Conservation (phyloP, 1,140 invertebrate genomes). For the Orchesella cincta region DNA sequence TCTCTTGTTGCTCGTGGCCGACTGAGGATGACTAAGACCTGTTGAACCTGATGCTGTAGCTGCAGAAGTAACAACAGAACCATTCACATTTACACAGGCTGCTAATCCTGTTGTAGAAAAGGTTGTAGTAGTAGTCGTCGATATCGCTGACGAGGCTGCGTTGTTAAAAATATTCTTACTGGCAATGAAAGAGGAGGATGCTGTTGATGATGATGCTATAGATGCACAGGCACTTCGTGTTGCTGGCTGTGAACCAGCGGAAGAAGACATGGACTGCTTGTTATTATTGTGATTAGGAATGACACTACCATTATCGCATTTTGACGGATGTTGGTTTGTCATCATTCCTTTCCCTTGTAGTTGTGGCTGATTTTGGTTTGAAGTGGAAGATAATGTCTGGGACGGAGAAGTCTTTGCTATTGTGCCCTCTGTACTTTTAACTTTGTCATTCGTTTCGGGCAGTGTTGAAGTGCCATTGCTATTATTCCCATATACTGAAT, state of each 20-base stretch:
- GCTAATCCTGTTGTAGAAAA: neutral
- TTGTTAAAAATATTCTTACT: slow-evolving; percentile 27
- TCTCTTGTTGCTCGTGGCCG: slow-evolving; percentile 22
- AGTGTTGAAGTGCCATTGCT: neutral
- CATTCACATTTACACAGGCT: neutral
- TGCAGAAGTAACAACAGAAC: neutral
- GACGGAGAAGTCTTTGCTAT: neutral
- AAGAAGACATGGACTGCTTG: neutral
- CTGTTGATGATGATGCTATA: too few relatives aligned
- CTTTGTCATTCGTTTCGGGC: slow-evolving; percentile 7
- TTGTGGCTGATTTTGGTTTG: slow-evolving; percentile 12
- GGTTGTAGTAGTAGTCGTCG: neutral
- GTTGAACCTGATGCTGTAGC: slow-evolving; percentile 11
- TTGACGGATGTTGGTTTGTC: slow-evolving; percentile 23
- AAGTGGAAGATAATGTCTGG: neutral
- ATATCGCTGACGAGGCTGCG: neutral
- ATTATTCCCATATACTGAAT: neutral
- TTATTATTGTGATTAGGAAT: slow-evolving; percentile 20
- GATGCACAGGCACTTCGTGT: too few relatives aligned
- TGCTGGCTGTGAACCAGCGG: slow-evolving; percentile 21
- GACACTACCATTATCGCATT: slow-evolving; percentile 20
- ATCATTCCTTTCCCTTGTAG: slow-evolving; percentile 20
- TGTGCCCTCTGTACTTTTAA: neutral
- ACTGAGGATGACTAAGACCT: slow-evolving; percentile 31
- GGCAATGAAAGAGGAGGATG: slow-evolving; percentile 17